Evolutionary conservation across 1,140 invertebrate species (phyloP).

Genomic region (Euura saliciscinereae): DNA sequence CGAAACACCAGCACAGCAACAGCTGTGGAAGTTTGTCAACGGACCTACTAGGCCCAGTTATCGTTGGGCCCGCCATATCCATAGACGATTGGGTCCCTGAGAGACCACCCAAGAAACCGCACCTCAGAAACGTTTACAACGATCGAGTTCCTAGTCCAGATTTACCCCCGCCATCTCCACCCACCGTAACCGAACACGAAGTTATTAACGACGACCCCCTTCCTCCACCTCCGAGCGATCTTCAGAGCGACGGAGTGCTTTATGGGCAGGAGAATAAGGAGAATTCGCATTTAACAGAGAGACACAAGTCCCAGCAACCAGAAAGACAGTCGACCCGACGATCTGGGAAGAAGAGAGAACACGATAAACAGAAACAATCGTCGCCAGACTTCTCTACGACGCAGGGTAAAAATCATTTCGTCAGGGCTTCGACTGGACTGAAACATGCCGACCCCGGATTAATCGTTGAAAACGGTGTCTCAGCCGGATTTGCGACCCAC

Average conservation of each 20-base stretch:
- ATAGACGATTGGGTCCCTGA: constrained; percentile 77
- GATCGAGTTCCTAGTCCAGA: constrained; percentile 72
- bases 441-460: constrained; percentile 38
- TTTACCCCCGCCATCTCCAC: constrained; percentile 73
- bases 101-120: constrained; percentile 75
- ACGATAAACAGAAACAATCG: constrained; percentile 37
- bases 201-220: constrained; percentile 72
- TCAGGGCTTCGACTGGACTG: constrained; percentile 20
- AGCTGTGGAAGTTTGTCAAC: constrained; percentile 68
- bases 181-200: constrained; percentile 66
- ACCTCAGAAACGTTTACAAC: constrained; percentile 63
- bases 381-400: constrained; percentile 33
- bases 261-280: constrained; percentile 39
- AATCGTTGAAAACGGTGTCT: constrained; percentile 41
- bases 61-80: constrained; percentile 69
- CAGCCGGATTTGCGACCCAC: constrained; percentile 44
- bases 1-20: constrained; percentile 65
- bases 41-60: constrained; percentile 67
- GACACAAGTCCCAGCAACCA: constrained; percentile 24
- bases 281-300: constrained; percentile 10
- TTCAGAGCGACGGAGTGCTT: constrained; percentile 48
- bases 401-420: constrained; percentile 37
- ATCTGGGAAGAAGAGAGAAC: constrained; percentile 33
- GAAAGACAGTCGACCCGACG: constrained; percentile 43
- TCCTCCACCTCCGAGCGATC: constrained; percentile 71